phyloP scores from a whole-genome alignment of 2,888 invertebrate genomes.

The Phanerotoma sp. region DNA sequence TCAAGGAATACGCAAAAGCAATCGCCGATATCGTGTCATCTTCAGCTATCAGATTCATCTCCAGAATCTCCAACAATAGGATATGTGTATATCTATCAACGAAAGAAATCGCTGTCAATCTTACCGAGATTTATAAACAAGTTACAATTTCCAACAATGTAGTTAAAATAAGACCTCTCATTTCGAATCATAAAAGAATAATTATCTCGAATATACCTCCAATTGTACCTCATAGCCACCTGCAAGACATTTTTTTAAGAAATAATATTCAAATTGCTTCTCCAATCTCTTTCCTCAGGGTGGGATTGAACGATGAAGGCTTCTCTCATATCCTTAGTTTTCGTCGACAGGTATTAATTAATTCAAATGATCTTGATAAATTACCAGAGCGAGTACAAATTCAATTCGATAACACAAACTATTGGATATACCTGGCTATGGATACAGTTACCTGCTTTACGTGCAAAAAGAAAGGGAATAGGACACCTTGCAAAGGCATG shows the following conservation, averaged over 20 bases:
- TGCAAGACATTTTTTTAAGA: too few species aligned
- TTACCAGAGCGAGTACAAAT: neutral
- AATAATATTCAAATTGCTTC: too few species aligned
- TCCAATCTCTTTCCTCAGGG: too few species aligned
- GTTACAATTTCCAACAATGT: neutral
- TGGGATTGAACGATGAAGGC: conserved; percentile 6
- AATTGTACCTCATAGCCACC: conserved; percentile 22
- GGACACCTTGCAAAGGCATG: neutral
- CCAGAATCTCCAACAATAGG: conserved; percentile 16
- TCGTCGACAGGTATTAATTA: neutral
- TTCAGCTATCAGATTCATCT: conserved; percentile 12
- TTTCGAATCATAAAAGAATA: conserved; percentile 18
- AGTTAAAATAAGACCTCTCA: conserved; percentile 22
- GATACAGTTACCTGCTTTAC: neutral
- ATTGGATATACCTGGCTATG: neutral
- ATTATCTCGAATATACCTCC: conserved; percentile 31
- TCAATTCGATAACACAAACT: neutral
- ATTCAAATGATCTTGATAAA: neutral
- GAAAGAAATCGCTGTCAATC: neutral
- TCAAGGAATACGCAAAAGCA: conserved; percentile 16
- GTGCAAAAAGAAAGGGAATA: neutral
- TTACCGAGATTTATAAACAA: neutral
- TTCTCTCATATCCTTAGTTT: neutral
- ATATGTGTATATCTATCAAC: conserved; percentile 1
- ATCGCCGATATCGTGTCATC: conserved; percentile 4